A percentile compares a stretch with the other conserved stretches of the same genome.
phyloP scores from a whole-genome alignment of 2,888 invertebrate species.

The Sialis lutaria region DNA sequence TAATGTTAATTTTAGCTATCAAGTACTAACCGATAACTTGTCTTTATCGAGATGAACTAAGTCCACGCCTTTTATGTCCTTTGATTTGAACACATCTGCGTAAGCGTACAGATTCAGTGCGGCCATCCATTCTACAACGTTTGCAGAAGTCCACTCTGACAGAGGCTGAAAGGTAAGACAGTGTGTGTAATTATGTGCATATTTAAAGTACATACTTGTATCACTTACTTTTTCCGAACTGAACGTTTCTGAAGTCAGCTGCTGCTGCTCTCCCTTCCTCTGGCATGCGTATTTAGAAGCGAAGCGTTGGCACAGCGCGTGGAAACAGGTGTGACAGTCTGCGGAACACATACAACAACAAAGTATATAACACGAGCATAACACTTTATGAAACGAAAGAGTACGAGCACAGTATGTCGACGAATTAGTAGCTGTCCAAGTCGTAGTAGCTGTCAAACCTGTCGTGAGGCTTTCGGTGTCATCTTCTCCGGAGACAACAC shows the following conservation, averaged over 20 bases:
- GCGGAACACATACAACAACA: conserved; percentile 44
- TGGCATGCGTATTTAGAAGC: conserved; percentile 24
- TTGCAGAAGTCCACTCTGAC: conserved; percentile 47
- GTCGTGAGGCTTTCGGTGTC: conserved; percentile 14
- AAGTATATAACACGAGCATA: conserved; percentile 27
- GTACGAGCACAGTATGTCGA: conserved; percentile 21
- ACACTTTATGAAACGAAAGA: conserved; percentile 26
- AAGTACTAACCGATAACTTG: conserved; percentile 40
- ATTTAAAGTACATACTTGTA: background rate
- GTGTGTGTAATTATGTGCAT: background rate
- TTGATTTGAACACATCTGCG: conserved; percentile 51
- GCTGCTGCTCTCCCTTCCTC: conserved; percentile 21
- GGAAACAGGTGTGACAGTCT: conserved; percentile 48
- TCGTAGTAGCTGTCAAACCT: conserved; percentile 10
- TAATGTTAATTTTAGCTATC: background rate
- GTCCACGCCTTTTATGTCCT: conserved; percentile 50
- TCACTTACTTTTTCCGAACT: conserved; percentile 28
- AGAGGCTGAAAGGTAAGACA: conserved; percentile 36
- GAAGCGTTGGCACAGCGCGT: conserved; percentile 34
- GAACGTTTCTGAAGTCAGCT: conserved; percentile 20
- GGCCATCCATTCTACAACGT: conserved; percentile 63
- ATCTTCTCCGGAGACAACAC: conserved; percentile 17
- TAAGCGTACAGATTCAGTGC: conserved; percentile 53
- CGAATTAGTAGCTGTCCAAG: conserved; percentile 7
- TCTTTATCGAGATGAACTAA: conserved; percentile 45